phyloP scores from a whole-genome alignment of 2,797 vertebrate genomes.

The Hydrolagus colliei region DNA sequence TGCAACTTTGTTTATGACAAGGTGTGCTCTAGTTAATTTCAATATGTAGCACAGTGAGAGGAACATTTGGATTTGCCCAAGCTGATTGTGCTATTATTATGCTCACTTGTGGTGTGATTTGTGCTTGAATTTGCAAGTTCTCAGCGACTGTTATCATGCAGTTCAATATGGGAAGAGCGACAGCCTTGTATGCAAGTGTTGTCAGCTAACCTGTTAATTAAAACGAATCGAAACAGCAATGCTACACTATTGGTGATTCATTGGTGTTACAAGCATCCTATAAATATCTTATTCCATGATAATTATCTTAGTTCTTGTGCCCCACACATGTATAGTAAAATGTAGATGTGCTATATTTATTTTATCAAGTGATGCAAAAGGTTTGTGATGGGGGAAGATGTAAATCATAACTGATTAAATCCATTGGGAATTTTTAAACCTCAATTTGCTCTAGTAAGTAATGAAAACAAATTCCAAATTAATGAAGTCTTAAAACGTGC shows the following conservation, averaged over 20 bases:
- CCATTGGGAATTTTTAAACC: neutral
- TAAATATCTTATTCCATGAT: neutral
- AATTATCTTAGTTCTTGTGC: too few relatives aligned
- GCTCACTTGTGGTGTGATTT: neutral
- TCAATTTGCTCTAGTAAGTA: neutral
- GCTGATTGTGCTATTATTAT: neutral
- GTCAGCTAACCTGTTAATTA: conserved; percentile 4
- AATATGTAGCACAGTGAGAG: neutral
- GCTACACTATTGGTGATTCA: neutral
- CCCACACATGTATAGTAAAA: neutral
- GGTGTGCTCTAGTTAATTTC: neutral
- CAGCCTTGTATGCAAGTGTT: neutral
- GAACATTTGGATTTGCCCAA: neutral
- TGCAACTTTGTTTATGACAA: neutral
- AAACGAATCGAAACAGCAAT: neutral
- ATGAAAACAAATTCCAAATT: neutral
- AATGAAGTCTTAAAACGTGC: too few relatives aligned
- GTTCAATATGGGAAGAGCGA: neutral
- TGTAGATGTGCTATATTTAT: neutral
- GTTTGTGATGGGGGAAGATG: neutral
- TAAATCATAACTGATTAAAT: neutral
- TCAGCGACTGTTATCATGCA: neutral
- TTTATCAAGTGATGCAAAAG: neutral
- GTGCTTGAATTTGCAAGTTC: neutral
- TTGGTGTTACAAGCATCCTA: neutral